Evolutionary conservation across 2,797 vertebrate genomes (phyloP), one percentile per base, ranked within the genome.

Genomic region (Gymnocypris eckloni): DNA sequence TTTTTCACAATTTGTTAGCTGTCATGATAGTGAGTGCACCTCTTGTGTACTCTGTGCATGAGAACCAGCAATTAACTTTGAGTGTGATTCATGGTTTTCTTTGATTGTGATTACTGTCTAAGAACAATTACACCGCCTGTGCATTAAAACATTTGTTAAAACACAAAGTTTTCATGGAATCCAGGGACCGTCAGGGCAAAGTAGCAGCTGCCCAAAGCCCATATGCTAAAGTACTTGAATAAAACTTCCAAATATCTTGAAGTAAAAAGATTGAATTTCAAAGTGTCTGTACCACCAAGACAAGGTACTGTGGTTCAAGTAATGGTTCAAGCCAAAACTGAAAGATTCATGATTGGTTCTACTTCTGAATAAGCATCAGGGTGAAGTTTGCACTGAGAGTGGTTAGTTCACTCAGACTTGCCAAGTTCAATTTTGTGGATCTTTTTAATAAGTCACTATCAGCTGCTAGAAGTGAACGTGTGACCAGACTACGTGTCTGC

Each of bases 101-200:
- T 13, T 78, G 76, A 78, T 78, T 78, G 37, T 41, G 76, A 61
- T 61, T 61, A 25, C 15, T 5, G 39, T 45, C 54, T 79, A 79
- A 61, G 76, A 61, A 61, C 13, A 61, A 61, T 79, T 28, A 64
- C 8, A 18, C 0, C 0, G 8, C 56, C 13, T 61, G 37, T 61
- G 37, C 22, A 43, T 79, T 79, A 45, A 59, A 59, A 59, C 13
- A 16, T 50, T 28, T 2, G 4, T 25, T 8, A 64, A 61, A 79
- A 43, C 56, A 25, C 28, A n/a, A 33, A 77, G 15, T 0, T 77
- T 25, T 25, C 13, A 13, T 28, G 25, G 43, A 7, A 56, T 12
- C 8, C 9, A 18, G 16, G 3, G 3, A 18, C 28, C 28, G 13
- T 77, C 33, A 78, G 20, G 6, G 37, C 20, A 78, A 50, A 75